Evolutionary conservation across 2,888 invertebrate species (phyloP).

Genomic region (Andrena fulva): DNA sequence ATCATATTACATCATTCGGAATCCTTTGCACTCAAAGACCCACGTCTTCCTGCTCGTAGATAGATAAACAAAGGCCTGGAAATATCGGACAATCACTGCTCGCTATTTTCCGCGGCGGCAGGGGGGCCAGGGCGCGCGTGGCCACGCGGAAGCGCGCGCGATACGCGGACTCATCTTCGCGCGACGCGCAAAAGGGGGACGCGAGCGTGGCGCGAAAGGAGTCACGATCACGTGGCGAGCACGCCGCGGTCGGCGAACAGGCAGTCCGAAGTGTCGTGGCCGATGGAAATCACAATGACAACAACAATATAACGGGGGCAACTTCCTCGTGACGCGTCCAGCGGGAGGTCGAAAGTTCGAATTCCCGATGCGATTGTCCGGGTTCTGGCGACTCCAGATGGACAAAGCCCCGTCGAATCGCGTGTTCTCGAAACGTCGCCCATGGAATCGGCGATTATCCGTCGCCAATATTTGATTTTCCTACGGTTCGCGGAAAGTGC

Average conservation of each 20-base stretch:
- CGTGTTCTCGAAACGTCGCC: conserved; percentile 34
- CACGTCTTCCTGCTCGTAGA: no score
- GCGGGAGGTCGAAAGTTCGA: conserved; percentile 47
- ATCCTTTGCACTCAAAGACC: no score
- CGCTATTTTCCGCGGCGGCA: no score
- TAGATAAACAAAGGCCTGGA: no score
- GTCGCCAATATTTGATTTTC: conserved; percentile 52
- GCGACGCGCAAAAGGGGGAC: conserved; percentile 14
- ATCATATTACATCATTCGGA: no score
- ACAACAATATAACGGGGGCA: conserved; percentile 37
- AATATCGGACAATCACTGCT: no score
- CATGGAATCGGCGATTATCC: conserved; percentile 37
- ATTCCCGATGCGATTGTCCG: conserved; percentile 9
- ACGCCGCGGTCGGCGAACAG: conserved; percentile 43
- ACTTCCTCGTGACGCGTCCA: conserved; percentile 24
- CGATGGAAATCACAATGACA: conserved; percentile 50
- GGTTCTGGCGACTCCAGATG: conserved; percentile 40
- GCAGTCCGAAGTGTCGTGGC: conserved; percentile 29
- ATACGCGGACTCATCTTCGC: neutral
- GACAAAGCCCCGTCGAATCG: conserved; percentile 10
- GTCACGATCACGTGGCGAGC: conserved; percentile 61
- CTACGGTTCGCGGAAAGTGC: conserved; percentile 25
- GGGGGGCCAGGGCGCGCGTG: no score
- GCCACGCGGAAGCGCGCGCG: neutral
- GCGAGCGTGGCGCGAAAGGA: conserved; percentile 19